Evolutionary conservation across 2,797 vertebrate genomes (phyloP).

Genomic region (Cheirogaleus major): DNA sequence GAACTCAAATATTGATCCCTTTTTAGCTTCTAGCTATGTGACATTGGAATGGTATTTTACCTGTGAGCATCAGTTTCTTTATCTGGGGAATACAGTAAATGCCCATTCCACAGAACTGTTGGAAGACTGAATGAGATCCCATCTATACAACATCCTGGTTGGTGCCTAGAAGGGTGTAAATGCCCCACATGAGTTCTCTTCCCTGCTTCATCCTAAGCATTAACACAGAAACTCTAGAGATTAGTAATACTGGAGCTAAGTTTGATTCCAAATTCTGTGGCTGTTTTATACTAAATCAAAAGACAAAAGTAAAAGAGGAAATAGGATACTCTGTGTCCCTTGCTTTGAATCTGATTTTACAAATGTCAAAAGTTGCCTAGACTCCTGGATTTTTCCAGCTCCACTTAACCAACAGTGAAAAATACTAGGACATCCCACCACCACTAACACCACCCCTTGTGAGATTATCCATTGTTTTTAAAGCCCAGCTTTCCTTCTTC

Average conservation of each 20-base stretch:
- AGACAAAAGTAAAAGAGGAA: background rate
- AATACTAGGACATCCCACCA: background rate
- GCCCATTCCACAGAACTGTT: background rate
- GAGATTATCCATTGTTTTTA: background rate
- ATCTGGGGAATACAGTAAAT: background rate
- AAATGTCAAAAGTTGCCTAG: background rate
- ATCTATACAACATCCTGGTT: background rate
- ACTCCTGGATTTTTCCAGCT: background rate
- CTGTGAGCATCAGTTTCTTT: background rate
- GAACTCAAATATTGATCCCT: background rate
- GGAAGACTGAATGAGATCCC: background rate
- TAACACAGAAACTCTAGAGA: background rate
- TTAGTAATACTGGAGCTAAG: background rate
- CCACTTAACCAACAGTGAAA: background rate
- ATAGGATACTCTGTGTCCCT: background rate
- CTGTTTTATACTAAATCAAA: background rate
- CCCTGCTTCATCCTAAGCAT: background rate
- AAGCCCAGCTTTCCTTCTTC: background rate
- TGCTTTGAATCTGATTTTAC: background rate
- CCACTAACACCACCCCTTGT: background rate
- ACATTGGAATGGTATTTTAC: background rate
- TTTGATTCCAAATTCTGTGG: background rate
- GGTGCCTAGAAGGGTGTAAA: background rate
- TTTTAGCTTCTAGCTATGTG: background rate
- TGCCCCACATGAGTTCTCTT: background rate